Base-by-base conservation (phyloP, 2,888 invertebrate genomes). In the Watsonalla cultraria region DNA sequence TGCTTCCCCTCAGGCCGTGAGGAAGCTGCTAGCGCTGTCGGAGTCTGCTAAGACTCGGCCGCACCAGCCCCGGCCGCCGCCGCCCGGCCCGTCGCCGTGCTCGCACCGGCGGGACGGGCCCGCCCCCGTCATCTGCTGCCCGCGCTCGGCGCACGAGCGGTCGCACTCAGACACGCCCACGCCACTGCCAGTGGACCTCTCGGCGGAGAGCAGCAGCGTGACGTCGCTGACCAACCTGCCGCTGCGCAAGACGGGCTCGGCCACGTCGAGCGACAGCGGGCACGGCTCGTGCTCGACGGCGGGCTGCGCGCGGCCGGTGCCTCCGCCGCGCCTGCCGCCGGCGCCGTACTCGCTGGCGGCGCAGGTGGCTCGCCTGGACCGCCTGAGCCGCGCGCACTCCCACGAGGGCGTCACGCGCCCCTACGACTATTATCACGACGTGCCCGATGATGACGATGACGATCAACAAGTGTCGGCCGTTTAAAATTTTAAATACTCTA, bases 1-100 rank as follows among this genome's bases (percentile, higher is more conserved):
- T 46, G 98, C 98, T 46, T 98, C 98, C 11, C 99, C 99, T 15
- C 98, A 99, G 85, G 98, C 99, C 7, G 98, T 99, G 14, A 94
- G 98, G 71, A 99, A 99, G 84, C 93, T 99, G 80, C 91, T 99
- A 66, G 95, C 98, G 7, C 92, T 99, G 37, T 96, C 97, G 9
- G 97, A 97, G 78, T 95, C 95, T 11, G 95, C 94, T 52, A 97
- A 97, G 84, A 96, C 97, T 8, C 92, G 97, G 53, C 97, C 96
- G 6, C 96, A 97, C 76, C 96, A 97, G 77, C 96, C 97, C 0
- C 93, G 96, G 51, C 91, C 92, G 11, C 91, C 92, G 35, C 91
- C 92, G 47, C 89, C 94, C 54, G 92, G 94, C 5, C 94, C 95
- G 45, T 93, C 95, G 35, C 92, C 94, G 58, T 92, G 92, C 70